Evolutionary conservation across 1,140 invertebrate genomes (phyloP), one percentile per base, ranked within the genome.

Genomic region (Teleopsis dalmanni): DNA sequence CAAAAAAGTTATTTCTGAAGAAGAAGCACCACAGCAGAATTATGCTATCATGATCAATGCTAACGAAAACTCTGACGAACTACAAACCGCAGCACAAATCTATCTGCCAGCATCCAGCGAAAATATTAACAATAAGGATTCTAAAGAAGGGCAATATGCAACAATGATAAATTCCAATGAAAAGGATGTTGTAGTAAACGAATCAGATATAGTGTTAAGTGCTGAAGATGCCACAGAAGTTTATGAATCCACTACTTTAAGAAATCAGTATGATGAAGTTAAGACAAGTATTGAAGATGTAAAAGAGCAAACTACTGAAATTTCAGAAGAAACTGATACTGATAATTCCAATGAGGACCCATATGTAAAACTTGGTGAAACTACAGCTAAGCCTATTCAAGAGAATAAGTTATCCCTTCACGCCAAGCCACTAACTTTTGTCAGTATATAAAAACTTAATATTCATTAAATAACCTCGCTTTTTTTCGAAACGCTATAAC

Each of bases 281-380:
- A 9, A 26, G 9, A 35, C 16, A 5, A n/a, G 16, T 38, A n/a
- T 19, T 11, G 35, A 45, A 21, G 5, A 10, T 11, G 35, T 21
- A 9, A 51, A 35, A 44, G 65, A 65, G 23, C 37, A 66, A 43
- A 64, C 51, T 22, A 56, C 58, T 6, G 62, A 50, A 6, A 42
- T 64, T 13, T 54, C 55, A 0, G 62, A 60, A 11, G 53, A 65
- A 46, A 25, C 34, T 4, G 58, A 51, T 26, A 38, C 47, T 14
- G 48, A 52, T 25, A 51, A 57, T 42, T 37, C 55, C 3, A 55
- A 61, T 25, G 65, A 67, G 38, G 65, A 68, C 53, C 58, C 62
- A 2, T 68, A 68, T 26, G 47, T 68, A 1, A 68, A 68, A 50
- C 47, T 68, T 36, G 65, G 65, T 1, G 65, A 68, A 43, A 61